These are phyloP conservation scores for Allenopithecus nigroviridis DNA, from an alignment of 2,797 vertebrate genomes.

Conservation along the genomic window DNA sequence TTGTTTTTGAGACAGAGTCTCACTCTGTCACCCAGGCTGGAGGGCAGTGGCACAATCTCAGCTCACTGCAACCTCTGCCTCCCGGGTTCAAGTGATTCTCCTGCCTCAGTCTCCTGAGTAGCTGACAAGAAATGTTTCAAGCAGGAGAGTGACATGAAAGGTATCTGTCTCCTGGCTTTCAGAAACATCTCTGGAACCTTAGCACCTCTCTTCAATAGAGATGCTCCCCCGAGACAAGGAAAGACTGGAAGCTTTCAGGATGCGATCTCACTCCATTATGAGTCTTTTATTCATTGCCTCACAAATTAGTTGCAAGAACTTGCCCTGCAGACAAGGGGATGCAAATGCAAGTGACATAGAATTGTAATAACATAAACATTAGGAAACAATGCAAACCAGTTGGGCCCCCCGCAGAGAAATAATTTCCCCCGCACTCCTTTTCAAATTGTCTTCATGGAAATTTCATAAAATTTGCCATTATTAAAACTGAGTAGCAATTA, in stretches of 20 bases:
- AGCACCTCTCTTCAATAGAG: neutral
- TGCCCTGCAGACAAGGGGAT: slow-evolving; percentile 84
- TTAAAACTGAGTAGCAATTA: slow-evolving; percentile 87
- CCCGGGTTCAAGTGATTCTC: neutral
- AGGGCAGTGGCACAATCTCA: neutral
- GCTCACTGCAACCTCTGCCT: neutral
- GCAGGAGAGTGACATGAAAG: neutral
- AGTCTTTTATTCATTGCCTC: slow-evolving; percentile 76
- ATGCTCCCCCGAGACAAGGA: neutral
- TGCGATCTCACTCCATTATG: slow-evolving; percentile 59
- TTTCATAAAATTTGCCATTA: slow-evolving; percentile 85
- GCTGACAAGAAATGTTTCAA: neutral
- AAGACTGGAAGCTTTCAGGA: slow-evolving; percentile 63
- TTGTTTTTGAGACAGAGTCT: neutral
- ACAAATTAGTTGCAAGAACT: slow-evolving; percentile 82
- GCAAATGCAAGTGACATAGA: slow-evolving; percentile 84
- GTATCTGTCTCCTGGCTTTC: neutral
- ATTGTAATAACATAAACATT: slow-evolving; percentile 85
- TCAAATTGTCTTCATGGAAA: slow-evolving; percentile 86
- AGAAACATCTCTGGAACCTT: neutral
- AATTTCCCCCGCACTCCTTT: slow-evolving; percentile 80
- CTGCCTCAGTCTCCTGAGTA: neutral
- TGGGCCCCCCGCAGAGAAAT: slow-evolving; percentile 84
- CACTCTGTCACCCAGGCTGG: neutral
- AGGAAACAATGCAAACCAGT: slow-evolving; percentile 84